phyloP scores from a whole-genome alignment of 1,140 invertebrate species.

The Drosophila teissieri region DNA sequence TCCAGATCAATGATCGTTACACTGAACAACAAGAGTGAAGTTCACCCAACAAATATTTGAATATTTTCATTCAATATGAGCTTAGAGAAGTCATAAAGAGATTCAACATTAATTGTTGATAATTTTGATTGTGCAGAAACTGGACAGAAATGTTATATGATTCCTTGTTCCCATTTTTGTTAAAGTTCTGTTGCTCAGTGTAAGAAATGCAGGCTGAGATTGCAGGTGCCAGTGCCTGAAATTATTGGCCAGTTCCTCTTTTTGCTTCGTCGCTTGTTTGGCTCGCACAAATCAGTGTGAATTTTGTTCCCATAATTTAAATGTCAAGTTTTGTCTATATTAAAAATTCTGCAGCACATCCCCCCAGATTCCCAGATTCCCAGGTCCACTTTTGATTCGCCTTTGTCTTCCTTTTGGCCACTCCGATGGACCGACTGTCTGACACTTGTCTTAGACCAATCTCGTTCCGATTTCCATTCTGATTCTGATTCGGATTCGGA shows the following conservation, averaged over 20 bases:
- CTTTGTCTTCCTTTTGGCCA: constrained; percentile 27
- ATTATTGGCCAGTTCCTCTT: constrained; percentile 54
- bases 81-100: not conserved
- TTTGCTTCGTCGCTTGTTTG: not conserved
- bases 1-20: constrained; percentile 24
- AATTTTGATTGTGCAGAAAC: too few species aligned
- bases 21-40: not conserved
- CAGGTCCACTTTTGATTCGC: constrained; percentile 17
- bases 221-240: constrained; percentile 60
- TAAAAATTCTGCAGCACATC: constrained; percentile 61
- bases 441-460: constrained; percentile 54
- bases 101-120: not conserved
- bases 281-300: constrained; percentile 49
- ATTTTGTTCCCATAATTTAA: constrained; percentile 78
- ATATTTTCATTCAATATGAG: not conserved
- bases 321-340: constrained; percentile 80
- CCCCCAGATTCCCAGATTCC: not conserved
- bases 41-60: too few species aligned
- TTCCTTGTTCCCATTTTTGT: too few species aligned
- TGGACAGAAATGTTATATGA: too few species aligned
- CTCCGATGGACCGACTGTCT: constrained; percentile 48
- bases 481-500: constrained; percentile 12
- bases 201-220: constrained; percentile 19
- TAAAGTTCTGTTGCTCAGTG: constrained; percentile 9
- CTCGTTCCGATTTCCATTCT: constrained; percentile 15